Evolutionary conservation across 1,140 invertebrate species (phyloP).

Genomic region (Luehdorfia chinensis): DNA sequence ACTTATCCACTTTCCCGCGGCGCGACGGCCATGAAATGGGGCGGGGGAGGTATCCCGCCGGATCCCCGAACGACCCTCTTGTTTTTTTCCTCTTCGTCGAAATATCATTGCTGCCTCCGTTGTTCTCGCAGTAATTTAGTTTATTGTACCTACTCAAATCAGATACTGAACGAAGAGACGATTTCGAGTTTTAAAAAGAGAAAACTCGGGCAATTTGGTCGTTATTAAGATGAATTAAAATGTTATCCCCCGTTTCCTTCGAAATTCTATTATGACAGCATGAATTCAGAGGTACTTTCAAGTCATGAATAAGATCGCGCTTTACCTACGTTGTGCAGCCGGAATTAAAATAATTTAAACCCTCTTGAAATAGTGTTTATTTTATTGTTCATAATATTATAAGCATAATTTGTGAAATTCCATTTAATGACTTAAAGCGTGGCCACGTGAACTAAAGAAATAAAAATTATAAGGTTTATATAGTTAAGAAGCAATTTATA

Average conservation of each 20-base stretch:
- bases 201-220: slow-evolving; percentile 34
- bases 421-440: too few species aligned
- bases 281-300: slow-evolving; percentile 4
- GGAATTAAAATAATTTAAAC: slow-evolving; percentile 13
- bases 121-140: slow-evolving; percentile 61
- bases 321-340: slow-evolving; percentile 4
- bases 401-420: slow-evolving; percentile 7
- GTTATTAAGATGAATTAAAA: slow-evolving; percentile 22
- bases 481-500: too few species aligned
- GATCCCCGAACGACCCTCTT: slow-evolving; percentile 57
- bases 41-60: slow-evolving; percentile 50
- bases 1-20: slow-evolving; percentile 33
- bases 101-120: slow-evolving; percentile 61
- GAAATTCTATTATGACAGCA: slow-evolving; percentile 13
- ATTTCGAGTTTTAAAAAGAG: slow-evolving; percentile 36
- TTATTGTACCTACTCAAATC: slow-evolving; percentile 44
- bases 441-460: too few species aligned
- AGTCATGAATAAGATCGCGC: neutral
- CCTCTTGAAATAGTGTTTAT: neutral
- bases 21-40: slow-evolving; percentile 17
- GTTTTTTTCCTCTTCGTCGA: slow-evolving; percentile 53
- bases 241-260: slow-evolving; percentile 15
- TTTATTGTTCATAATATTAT: slow-evolving; percentile 14
- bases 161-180: slow-evolving; percentile 36
- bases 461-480: too few species aligned